Conservation (phyloP, 2,797 vertebrate species). For the Euthynnus affinis region DNA sequence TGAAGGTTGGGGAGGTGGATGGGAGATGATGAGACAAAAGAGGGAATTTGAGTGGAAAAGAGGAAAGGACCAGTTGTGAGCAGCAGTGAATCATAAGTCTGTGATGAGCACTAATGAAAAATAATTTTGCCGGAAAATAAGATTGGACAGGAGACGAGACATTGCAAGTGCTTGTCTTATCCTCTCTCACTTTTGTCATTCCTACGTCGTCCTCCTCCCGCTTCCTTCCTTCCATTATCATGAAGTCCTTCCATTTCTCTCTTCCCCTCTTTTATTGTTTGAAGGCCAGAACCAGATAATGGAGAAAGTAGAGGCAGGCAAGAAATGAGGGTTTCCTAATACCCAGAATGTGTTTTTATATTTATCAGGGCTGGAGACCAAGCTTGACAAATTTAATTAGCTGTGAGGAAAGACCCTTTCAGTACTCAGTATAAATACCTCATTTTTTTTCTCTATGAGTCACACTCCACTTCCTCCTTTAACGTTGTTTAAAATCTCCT, state of each 20-base stretch:
- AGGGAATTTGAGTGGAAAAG: conserved; percentile 24
- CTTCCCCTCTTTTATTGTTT: conserved; percentile 37
- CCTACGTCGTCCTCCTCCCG: conserved; percentile 32
- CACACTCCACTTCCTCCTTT: conserved; percentile 31
- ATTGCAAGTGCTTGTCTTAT: conserved; percentile 25
- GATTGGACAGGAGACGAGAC: conserved; percentile 58
- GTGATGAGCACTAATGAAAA: conserved; percentile 68
- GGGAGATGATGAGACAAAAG: conserved; percentile 5
- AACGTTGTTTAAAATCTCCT: conserved; percentile 23
- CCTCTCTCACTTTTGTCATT: conserved; percentile 43
- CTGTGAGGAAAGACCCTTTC: conserved; percentile 45
- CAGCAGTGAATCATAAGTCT: conserved; percentile 39
- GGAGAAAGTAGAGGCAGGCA: conserved; percentile 39
- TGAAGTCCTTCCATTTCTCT: conserved; percentile 33
- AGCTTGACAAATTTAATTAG: conserved; percentile 64
- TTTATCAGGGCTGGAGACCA: conserved; percentile 52
- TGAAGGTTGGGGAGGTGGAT: neutral
- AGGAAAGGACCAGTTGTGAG: conserved; percentile 27
- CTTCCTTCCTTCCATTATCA: conserved; percentile 40
- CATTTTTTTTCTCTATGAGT: conserved; percentile 14
- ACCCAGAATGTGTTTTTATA: conserved; percentile 57
- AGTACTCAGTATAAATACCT: conserved; percentile 36
- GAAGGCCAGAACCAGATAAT: conserved; percentile 61
- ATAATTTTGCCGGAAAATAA: conserved; percentile 67
- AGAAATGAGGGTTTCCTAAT: conserved; percentile 58